Evolutionary conservation across 2,797 vertebrate genomes (phyloP), one percentile per base, ranked within the genome.

Genomic region (Takifugu ocellatus): DNA sequence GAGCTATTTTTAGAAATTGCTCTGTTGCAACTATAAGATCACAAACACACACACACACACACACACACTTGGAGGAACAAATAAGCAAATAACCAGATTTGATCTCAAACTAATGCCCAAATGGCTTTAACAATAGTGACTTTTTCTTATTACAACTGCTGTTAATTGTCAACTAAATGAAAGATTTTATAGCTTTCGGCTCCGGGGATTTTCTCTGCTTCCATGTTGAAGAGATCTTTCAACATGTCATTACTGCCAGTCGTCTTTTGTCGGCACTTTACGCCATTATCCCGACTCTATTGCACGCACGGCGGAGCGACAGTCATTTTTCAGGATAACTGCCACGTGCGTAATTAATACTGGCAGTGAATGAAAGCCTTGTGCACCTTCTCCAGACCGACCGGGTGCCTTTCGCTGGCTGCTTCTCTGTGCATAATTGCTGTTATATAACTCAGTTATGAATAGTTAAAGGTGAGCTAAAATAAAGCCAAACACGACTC

Each of bases 1-100:
- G 15, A 39, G 73, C 82, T 92, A 91, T 92, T 90, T 92, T 89
- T 92, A 90, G 89, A 84, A 81, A 65, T 79, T 74, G 75, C 72
- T 76, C 66, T 61, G 70, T 63, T 11, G 60, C 79, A 81, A 89
- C 87, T 85, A 84, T 87, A 72, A 66, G 71, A 17, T 69, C 26
- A 53, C 54, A 71, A 60, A 57, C 36, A 63, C 49, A 55, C 25
- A 36, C 29, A 61, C 49, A 33, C 33, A 33, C 33, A 33, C 33
- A 33, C 33, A 33, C 70, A 59, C 72, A 70, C 68, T 55, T 70
- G 59, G 51, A 56, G 62, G 39, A 29, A 70, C 44, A 25, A 59
- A 66, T 59, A 51, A 61, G 68, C 74, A 70, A 71, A 79, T 83
- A 63, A 77, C 78, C 78, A 68, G 57, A 61, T 59, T 57, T 74